phyloP scores from a whole-genome alignment of 2,888 invertebrate species.

The Harmothoe impar region DNA sequence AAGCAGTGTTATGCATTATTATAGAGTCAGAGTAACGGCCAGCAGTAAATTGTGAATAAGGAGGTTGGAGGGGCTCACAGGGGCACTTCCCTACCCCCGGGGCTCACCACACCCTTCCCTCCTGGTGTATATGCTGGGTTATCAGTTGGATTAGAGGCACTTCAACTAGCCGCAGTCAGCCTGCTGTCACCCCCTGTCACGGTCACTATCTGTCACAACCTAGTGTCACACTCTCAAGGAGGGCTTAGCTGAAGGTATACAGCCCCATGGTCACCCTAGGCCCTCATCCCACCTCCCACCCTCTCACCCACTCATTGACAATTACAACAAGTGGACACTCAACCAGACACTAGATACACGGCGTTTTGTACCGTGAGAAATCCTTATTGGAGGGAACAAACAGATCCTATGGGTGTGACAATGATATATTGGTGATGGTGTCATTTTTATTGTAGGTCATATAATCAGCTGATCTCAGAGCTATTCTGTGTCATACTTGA shows the following conservation, averaged over 20 bases:
- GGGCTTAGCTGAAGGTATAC: neutral
- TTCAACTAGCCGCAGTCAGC: neutral
- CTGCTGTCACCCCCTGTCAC: conserved; percentile 17
- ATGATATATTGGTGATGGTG: neutral
- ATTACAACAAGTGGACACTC: neutral
- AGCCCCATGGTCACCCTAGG: neutral
- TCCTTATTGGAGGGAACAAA: neutral
- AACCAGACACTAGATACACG: too few species aligned
- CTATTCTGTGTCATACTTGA: neutral
- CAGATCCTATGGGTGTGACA: neutral
- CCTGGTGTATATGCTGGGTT: neutral
- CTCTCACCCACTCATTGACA: neutral
- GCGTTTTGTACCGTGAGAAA: too few species aligned
- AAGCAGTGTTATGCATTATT: too few species aligned
- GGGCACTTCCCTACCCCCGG: neutral
- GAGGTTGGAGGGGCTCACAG: too few species aligned
- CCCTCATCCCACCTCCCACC: neutral
- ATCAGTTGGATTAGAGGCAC: neutral
- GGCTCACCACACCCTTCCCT: neutral
- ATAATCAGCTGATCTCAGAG: neutral
- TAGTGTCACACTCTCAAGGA: neutral
- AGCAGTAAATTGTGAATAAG: too few species aligned
- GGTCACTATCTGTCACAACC: neutral
- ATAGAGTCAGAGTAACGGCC: too few species aligned
- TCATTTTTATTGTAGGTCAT: neutral